These are phyloP conservation scores for Heliconius ethilla DNA, from an alignment of 2,888 invertebrate species.

Conservation along the genomic window DNA sequence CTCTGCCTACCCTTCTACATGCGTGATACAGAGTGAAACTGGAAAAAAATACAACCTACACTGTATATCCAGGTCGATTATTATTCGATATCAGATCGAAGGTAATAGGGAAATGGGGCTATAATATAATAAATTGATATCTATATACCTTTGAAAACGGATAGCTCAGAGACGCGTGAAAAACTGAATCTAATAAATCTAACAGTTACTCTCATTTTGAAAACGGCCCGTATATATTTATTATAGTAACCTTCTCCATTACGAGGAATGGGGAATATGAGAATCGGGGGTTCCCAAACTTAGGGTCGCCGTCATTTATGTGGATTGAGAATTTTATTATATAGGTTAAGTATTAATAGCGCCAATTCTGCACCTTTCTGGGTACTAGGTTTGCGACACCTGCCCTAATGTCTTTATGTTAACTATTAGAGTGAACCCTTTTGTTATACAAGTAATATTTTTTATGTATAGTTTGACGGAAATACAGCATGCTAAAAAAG, in stretches of 20 bases:
- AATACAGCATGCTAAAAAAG: neutral
- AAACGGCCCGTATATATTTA: neutral
- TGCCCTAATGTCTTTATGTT: constrained; percentile 7
- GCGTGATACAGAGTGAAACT: no score
- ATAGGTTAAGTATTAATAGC: neutral
- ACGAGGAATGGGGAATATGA: neutral
- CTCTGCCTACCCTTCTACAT: no score
- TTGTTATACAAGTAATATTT: neutral
- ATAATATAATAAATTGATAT: constrained; percentile 19
- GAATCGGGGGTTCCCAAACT: neutral
- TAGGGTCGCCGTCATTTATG: neutral
- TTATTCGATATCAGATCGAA: constrained; percentile 1
- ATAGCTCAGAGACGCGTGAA: constrained; percentile 14
- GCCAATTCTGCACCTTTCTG: constrained; percentile 8
- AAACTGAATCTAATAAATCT: constrained; percentile 21
- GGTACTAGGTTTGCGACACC: constrained; percentile 7
- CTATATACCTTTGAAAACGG: constrained; percentile 14
- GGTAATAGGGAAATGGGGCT: neutral
- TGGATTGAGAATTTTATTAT: constrained; percentile 12
- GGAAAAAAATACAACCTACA: no score
- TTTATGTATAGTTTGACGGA: no score
- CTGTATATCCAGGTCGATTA: neutral
- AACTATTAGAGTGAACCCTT: constrained; percentile 10
- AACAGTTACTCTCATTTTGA: neutral
- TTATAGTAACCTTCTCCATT: constrained; percentile 9